A percentile compares a stretch with the other conserved stretches of the same genome.
Evolutionary conservation across 2,888 invertebrate species (phyloP).

Genomic region (Euzetes globulus): DNA sequence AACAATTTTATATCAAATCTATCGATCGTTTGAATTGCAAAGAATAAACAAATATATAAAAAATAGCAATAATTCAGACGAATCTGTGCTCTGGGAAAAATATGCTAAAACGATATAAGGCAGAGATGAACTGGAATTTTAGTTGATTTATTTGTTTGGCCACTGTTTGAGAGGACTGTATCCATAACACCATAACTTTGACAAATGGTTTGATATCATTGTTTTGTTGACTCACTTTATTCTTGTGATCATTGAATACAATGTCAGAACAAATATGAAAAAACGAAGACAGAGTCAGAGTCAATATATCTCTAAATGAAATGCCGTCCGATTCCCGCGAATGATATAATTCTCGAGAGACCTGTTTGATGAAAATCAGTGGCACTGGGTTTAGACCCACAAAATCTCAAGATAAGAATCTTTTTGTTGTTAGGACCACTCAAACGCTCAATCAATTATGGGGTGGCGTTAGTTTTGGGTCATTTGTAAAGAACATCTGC

Average conservation of each 20-base stretch:
- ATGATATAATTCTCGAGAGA: conserved; percentile 21
- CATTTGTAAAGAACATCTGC: background rate
- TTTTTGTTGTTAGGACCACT: conserved; percentile 1
- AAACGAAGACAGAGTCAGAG: conserved; percentile 5
- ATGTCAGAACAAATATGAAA: conserved; percentile 19
- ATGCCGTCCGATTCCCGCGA: background rate
- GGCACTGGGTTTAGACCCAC: background rate
- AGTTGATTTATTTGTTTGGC: conserved; percentile 23
- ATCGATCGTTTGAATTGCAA: no score
- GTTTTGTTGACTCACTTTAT: conserved; percentile 27
- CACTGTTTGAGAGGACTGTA: conserved; percentile 1
- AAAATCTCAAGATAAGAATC: conserved; percentile 17
- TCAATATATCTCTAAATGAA: conserved; percentile 21
- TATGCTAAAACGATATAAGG: no score
- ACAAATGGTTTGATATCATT: conserved; percentile 9
- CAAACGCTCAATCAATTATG: background rate
- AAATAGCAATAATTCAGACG: background rate
- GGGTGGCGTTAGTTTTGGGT: no score
- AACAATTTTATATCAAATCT: background rate
- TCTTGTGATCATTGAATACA: conserved; percentile 8
- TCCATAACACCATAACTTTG: conserved; percentile 23
- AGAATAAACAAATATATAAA: no score
- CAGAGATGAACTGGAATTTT: background rate
- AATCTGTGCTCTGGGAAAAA: background rate
- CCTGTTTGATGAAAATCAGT: conserved; percentile 22